phyloP scores from a whole-genome alignment of 2,113 vertebrate species.

The Gallinago undulata region DNA sequence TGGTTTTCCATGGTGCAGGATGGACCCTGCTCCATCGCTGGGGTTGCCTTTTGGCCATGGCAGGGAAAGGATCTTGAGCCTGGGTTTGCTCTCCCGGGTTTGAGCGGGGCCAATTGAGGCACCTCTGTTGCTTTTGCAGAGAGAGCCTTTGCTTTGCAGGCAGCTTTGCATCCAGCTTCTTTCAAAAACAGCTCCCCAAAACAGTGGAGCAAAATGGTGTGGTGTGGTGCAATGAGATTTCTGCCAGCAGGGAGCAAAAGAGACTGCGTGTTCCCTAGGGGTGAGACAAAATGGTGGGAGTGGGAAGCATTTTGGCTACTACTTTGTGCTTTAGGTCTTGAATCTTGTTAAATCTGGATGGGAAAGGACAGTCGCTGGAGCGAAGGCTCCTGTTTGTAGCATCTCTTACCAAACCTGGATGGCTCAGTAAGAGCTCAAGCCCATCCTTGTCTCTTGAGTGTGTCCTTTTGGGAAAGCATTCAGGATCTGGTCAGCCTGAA shows the following conservation, averaged over 20 bases:
- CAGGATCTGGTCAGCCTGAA: not conserved
- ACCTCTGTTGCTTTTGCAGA: not conserved
- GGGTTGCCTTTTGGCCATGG: not conserved
- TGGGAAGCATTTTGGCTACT: not conserved
- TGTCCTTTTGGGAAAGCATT: not conserved
- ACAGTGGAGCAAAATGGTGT: not conserved
- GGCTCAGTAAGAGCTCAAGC: not conserved
- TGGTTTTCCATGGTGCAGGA: rapidly evolving
- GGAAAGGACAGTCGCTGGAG: not conserved
- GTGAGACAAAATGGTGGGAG: not conserved
- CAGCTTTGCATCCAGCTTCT: not conserved
- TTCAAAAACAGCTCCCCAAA: not conserved
- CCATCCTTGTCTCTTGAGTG: not conserved
- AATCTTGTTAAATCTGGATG: not conserved
- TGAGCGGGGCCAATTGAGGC: rapidly evolving
- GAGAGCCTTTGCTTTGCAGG: not conserved
- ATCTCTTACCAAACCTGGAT: not conserved
- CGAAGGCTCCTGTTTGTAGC: not conserved
- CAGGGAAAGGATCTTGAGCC: not conserved
- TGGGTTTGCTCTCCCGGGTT: not conserved
- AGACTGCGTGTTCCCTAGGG: not conserved
- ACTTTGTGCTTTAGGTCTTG: not conserved
- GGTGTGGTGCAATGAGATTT: not conserved
- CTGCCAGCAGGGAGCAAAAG: not conserved
- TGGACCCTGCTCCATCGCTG: rapidly evolving